Conservation (phyloP, 2,113 vertebrate genomes). For the Macquaria australasica region DNA sequence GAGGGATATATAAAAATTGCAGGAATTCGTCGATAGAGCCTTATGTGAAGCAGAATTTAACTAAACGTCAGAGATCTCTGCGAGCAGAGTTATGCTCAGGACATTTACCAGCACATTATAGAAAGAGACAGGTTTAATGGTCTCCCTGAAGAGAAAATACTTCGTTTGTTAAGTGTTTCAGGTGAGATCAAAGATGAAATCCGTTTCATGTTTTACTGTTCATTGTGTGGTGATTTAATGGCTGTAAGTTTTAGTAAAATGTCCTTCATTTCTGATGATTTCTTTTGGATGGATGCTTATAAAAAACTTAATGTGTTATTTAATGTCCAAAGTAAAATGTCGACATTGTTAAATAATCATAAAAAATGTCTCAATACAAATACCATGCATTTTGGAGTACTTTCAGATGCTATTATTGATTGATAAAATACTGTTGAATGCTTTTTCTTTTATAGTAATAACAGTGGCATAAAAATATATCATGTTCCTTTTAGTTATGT, state of each 20-base stretch:
- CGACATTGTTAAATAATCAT: not conserved
- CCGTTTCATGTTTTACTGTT: not conserved
- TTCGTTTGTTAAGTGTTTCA: constrained; percentile 2
- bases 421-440: not conserved
- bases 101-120: not conserved
- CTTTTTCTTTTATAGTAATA: not conserved
- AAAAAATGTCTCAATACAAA: not conserved
- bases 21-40: not conserved
- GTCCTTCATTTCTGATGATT: not conserved
- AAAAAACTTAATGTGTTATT: not conserved
- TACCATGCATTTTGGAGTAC: not conserved
- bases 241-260: not conserved
- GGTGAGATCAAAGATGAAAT: not conserved
- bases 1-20: not conserved
- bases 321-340: not conserved
- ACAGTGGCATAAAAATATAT: not conserved
- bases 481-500: constrained; percentile 11
- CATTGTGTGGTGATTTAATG: not conserved
- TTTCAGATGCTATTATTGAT: not conserved
- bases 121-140: not conserved
- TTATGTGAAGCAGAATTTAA: not conserved
- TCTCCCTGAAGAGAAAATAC: not conserved
- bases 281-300: not conserved
- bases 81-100: too few species aligned
- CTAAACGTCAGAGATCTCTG: not conserved